Percentiles rank a stretch among this genome's conserved stretches.
Evolutionary conservation across 2,113 vertebrate genomes (phyloP).

Genomic region (Cyanoramphus novaezelandiae): DNA sequence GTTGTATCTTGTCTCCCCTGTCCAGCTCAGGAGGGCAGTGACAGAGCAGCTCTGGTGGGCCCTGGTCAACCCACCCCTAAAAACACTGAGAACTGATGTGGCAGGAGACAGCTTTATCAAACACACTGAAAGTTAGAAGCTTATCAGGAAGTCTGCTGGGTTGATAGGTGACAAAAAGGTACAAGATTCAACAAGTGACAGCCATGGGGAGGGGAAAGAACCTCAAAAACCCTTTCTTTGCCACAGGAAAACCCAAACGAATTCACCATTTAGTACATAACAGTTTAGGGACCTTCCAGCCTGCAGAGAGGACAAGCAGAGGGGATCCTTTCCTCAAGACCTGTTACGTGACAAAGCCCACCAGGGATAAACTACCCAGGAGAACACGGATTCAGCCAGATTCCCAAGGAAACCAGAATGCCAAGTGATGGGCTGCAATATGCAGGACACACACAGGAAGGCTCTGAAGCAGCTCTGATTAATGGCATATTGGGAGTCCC

Average conservation of each 20-base stretch:
- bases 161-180: background rate
- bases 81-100: background rate
- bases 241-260: background rate
- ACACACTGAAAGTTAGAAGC: background rate
- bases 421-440: background rate
- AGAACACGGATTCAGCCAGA: fast-evolving
- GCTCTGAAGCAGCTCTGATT: background rate
- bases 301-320: background rate
- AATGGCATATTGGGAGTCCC: background rate
- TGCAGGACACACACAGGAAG: background rate
- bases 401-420: background rate
- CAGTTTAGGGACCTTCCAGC: background rate
- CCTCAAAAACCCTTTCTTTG: background rate
- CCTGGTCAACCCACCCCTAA: background rate
- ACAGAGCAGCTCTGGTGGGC: background rate
- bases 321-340: background rate
- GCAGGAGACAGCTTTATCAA: background rate
- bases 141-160: background rate
- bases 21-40: background rate
- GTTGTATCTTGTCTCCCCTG: background rate
- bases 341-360: background rate
- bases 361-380: background rate
- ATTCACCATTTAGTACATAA: fast-evolving
- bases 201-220: background rate
- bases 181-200: background rate